Evolutionary conservation across 1,140 invertebrate species (phyloP).

Genomic region (Macrostomum lignano): DNA sequence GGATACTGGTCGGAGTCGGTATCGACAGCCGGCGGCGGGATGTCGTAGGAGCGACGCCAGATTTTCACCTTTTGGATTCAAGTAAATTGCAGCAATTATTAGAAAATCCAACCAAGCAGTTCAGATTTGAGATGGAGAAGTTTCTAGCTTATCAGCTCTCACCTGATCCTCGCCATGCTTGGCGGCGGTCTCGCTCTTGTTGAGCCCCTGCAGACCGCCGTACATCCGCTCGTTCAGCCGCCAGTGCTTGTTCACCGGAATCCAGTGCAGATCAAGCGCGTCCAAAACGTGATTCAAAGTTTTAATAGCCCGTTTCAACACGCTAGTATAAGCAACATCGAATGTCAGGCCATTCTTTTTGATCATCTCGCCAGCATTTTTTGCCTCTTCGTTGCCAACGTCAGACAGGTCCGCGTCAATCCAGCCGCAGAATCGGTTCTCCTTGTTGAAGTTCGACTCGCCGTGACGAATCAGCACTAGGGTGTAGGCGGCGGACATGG

Average conservation of each 20-base stretch:
- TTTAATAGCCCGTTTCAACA: constrained; percentile 57
- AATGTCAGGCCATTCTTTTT: constrained; percentile 52
- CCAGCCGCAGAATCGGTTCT: constrained; percentile 78
- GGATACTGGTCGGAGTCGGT: constrained; percentile 42
- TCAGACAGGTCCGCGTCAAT: constrained; percentile 26
- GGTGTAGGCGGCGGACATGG: constrained; percentile 32
- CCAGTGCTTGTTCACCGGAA: constrained; percentile 40
- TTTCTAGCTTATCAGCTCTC: too few species aligned
- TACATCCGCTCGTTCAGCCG: constrained; percentile 75
- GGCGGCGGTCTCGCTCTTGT: constrained; percentile 71
- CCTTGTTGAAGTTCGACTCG: constrained; percentile 75
- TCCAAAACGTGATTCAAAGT: constrained; percentile 49
- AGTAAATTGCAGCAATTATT: too few species aligned
- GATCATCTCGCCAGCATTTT: constrained; percentile 46
- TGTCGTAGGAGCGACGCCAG: constrained; percentile 71
- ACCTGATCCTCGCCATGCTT: constrained; percentile 63
- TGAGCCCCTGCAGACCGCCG: constrained; percentile 63
- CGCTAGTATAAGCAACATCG: constrained; percentile 65
- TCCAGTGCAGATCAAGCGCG: constrained; percentile 45
- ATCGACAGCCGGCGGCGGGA: constrained; percentile 64
- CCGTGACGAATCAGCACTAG: constrained; percentile 81
- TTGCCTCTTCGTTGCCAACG: constrained; percentile 49
- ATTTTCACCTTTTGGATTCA: too few species aligned
- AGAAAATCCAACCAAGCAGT: too few species aligned
- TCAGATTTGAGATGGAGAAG: too few species aligned